A percentile compares a stretch with the other conserved stretches of the same genome.
Evolutionary conservation across 2,888 invertebrate species (phyloP).

Genomic region (Tubulanus polymorphus): DNA sequence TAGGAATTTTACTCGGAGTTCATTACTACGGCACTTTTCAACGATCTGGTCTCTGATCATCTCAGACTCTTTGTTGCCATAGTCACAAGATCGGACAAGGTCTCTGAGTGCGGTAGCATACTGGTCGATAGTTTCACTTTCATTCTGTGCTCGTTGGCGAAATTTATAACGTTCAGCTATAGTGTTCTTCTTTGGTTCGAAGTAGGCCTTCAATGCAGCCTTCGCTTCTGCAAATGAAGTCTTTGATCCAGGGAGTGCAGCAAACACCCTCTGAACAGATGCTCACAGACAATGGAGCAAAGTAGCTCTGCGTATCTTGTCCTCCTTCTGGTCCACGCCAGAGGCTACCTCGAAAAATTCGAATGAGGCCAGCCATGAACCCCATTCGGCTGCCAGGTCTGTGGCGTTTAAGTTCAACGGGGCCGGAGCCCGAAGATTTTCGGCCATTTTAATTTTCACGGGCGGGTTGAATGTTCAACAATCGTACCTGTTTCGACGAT

Average conservation of each 20-base stretch:
- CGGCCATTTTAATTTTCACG: no score
- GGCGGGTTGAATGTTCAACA: no score
- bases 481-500: no score
- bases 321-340: background rate
- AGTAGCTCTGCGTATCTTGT: background rate
- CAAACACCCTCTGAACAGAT: background rate
- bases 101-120: background rate
- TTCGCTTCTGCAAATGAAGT: background rate
- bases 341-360: background rate
- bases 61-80: background rate
- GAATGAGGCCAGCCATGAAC: background rate
- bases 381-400: background rate
- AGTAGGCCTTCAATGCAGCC: background rate
- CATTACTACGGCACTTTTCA: background rate
- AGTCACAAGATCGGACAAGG: background rate
- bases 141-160: conserved; percentile 1
- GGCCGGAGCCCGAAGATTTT: no score
- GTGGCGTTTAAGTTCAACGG: no score
- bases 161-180: conserved; percentile 7
- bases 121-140: conserved; percentile 7
- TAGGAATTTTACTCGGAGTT: background rate
- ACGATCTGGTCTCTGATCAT: conserved; percentile 9
- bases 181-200: conserved; percentile 4
- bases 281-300: background rate
- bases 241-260: background rate